Evolutionary conservation across 2,888 invertebrate genomes (phyloP), one percentile per base, ranked within the genome.

Genomic region (Congeria kusceri): DNA sequence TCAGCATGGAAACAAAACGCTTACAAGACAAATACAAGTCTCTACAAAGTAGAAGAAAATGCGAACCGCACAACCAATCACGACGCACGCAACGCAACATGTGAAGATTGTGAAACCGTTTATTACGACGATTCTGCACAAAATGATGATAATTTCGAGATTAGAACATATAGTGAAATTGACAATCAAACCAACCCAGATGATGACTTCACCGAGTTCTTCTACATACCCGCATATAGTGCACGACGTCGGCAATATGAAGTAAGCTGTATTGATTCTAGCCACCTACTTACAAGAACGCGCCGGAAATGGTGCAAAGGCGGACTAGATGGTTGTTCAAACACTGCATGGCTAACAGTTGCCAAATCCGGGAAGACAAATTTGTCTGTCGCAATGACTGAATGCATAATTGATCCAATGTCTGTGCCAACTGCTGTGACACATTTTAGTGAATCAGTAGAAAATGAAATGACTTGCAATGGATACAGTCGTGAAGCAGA

Each of bases 331-430:
- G 62, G 62, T 15, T 28, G 67, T 23, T 18, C 61, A 13, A 82
- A 82, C 46, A 25, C 25, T 13, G 39, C 65, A 5, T 82, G 82
- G 82, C 46, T 56, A 13, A 49, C 62, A 9, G 78, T 76, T 46
- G 82, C 78, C 9, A 29, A 56, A 32, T 61, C 75, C 4, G 32
- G 49, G 18, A 64, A 59, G 18, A 77, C 81, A 13, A 29, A 61
- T 18, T 44, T 82, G 20, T 61, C 78, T 4, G 39, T 44, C 11
- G 64, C 56, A 0, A 82, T 82, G 75, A 44, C 68, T 5, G 68
- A 78, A 11, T 59, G 64, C 23, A 61, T 78, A n/a, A 5, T 72
- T 13, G 82, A 78, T 27, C 77, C 70, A n/a, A 78, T 82, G 78
- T 82, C 75, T n/a, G 65, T 72, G 3, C 25, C 69, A 18, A 64